A percentile compares a stretch with the other conserved stretches of the same genome.
phyloP scores from a whole-genome alignment of 2,888 invertebrate species.

The Drosophila peninsularis region DNA sequence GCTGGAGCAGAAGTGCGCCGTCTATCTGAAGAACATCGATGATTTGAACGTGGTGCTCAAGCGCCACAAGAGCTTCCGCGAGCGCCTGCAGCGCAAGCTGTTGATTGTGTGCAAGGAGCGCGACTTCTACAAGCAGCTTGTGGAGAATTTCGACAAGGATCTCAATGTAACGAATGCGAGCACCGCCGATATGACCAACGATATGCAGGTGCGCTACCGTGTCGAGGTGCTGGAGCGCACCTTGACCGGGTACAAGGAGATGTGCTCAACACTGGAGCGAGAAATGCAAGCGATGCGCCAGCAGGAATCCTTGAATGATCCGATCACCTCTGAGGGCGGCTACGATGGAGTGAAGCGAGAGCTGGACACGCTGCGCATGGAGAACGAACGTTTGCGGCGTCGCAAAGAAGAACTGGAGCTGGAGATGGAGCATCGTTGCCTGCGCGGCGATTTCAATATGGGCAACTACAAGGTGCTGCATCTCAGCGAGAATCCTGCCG shows the following conservation, averaged over 20 bases:
- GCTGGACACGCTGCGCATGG: slow-evolving; percentile 86
- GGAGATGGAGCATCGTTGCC: slow-evolving; percentile 88
- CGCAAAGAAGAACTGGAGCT: slow-evolving; percentile 88
- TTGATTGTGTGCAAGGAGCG: slow-evolving; percentile 89
- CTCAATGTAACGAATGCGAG: slow-evolving; percentile 86
- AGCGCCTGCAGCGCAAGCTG: slow-evolving; percentile 90
- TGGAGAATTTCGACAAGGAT: slow-evolving; percentile 94
- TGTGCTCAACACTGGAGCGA: slow-evolving; percentile 88
- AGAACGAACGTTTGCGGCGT: slow-evolving; percentile 85
- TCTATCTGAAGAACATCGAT: slow-evolving; percentile 87
- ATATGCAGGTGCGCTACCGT: slow-evolving; percentile 86
- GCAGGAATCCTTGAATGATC: slow-evolving; percentile 67
- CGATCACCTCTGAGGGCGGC: slow-evolving; percentile 83
- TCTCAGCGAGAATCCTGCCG: slow-evolving; percentile 90
- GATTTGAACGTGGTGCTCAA: slow-evolving; percentile 88
- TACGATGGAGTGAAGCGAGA: slow-evolving; percentile 87
- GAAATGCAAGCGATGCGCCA: slow-evolving; percentile 85
- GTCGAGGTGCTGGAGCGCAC: slow-evolving; percentile 90
- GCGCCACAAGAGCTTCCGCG: slow-evolving; percentile 89
- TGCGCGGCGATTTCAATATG: slow-evolving; percentile 86
- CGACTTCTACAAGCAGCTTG: slow-evolving; percentile 91
- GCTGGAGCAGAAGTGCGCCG: slow-evolving; percentile 87
- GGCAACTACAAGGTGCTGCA: slow-evolving; percentile 86
- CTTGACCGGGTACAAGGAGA: slow-evolving; percentile 90
- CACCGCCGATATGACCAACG: slow-evolving; percentile 77